Evolutionary conservation across 2,888 invertebrate species (phyloP).

Genomic region (Ctenicera cuprea): DNA sequence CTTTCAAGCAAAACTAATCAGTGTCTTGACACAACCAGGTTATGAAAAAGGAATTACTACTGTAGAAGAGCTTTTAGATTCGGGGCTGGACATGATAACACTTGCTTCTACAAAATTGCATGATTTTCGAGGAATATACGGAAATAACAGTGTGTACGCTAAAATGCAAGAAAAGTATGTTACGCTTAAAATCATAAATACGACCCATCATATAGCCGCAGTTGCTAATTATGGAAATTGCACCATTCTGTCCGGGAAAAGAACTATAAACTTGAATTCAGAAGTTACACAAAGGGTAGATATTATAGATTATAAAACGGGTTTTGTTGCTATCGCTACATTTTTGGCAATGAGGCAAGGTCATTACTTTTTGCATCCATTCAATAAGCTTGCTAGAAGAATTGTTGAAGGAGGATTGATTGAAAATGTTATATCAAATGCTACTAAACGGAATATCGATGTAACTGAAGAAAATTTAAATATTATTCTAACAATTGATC

Average conservation of each 20-base stretch:
- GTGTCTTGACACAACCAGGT: not conserved
- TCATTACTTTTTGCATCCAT: not conserved
- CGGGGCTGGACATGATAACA: not conserved
- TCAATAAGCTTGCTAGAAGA: not conserved
- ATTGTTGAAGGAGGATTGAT: not conserved
- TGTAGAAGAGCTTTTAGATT: not conserved
- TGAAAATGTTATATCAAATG: not conserved
- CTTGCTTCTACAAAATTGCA: not conserved
- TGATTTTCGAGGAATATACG: not conserved
- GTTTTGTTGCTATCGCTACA: not conserved
- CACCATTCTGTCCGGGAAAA: not conserved
- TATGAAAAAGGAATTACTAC: not conserved
- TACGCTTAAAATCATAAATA: not conserved
- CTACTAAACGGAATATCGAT: not conserved
- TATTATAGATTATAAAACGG: not conserved
- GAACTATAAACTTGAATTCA: not conserved
- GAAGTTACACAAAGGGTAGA: not conserved
- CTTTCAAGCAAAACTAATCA: slow-evolving; percentile 4
- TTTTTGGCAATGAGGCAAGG: not conserved
- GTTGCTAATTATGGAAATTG: not conserved
- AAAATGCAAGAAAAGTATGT: not conserved
- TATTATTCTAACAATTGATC: not conserved
- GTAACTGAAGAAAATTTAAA: not conserved
- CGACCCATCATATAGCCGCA: not conserved
- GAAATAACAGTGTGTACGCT: not conserved